A percentile compares a stretch with the other conserved stretches of the same genome.
phyloP scores from a whole-genome alignment of 1,140 invertebrate species.

The Caenorhabditis remanei region DNA sequence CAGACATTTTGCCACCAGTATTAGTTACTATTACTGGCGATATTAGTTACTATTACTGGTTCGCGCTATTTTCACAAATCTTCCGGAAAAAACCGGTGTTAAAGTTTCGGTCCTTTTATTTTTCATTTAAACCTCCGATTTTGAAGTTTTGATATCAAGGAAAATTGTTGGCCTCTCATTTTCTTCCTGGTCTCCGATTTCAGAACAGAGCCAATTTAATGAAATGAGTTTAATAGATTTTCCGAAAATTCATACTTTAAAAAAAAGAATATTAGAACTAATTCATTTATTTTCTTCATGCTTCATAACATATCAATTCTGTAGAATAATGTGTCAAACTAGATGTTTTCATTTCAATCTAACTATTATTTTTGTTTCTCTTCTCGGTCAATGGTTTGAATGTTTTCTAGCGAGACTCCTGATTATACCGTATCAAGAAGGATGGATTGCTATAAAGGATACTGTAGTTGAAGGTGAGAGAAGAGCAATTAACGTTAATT shows the following conservation, averaged over 20 bases:
- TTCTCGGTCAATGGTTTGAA: neutral
- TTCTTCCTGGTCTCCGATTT: no score
- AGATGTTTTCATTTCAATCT: slow-evolving; percentile 15
- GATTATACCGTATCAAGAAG: slow-evolving; percentile 18
- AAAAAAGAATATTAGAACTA: neutral
- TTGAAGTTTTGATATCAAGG: no score
- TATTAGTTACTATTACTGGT: no score
- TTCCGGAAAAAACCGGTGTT: no score
- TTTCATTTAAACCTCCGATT: no score
- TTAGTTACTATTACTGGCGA: no score
- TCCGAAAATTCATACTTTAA: neutral
- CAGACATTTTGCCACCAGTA: no score
- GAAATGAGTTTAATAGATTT: neutral
- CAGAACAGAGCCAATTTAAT: neutral
- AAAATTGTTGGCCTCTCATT: no score
- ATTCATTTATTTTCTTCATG: neutral
- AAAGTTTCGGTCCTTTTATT: no score
- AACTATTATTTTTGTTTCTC: neutral
- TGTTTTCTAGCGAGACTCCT: neutral
- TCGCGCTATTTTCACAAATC: no score
- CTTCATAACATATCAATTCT: neutral
- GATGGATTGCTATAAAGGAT: slow-evolving; percentile 17
- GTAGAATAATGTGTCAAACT: neutral
- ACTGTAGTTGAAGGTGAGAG: neutral
- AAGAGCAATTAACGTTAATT: no score